Evolutionary conservation across 2,888 invertebrate genomes (phyloP).

Genomic region (Scaptodrosophila latifasciaeformis): DNA sequence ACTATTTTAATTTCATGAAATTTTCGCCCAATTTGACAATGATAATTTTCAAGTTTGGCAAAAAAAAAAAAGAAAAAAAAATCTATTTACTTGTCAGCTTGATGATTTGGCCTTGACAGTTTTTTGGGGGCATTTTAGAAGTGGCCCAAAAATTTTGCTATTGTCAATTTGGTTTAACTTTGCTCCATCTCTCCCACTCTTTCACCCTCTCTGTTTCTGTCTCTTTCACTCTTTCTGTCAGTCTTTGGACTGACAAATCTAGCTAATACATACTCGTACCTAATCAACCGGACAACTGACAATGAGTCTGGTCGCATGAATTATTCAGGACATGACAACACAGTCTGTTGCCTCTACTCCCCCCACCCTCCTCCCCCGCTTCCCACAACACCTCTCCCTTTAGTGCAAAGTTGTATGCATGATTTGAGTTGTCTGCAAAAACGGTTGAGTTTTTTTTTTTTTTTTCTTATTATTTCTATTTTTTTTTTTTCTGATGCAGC

Average conservation of each 20-base stretch:
- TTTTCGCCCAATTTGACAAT: too few relatives aligned
- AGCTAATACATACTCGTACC: neutral
- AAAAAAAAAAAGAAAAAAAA: too few relatives aligned
- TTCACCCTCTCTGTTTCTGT: neutral
- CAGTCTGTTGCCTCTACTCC: neutral
- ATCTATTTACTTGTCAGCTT: too few relatives aligned
- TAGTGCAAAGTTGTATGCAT: constrained; percentile 38
- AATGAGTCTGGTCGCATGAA: constrained; percentile 41
- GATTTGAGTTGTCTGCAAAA: constrained; percentile 53
- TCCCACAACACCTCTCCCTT: neutral
- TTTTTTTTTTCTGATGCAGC: constrained; percentile 12
- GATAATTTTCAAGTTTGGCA: too few relatives aligned
- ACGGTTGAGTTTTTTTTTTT: constrained; percentile 21
- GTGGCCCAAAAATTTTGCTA: too few relatives aligned
- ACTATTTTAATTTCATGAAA: too few relatives aligned
- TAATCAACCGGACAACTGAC: neutral
- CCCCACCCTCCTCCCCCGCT: neutral
- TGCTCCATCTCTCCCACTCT: too few relatives aligned
- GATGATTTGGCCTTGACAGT: too few relatives aligned
- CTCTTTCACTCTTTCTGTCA: neutral
- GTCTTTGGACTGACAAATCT: neutral
- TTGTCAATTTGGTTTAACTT: too few relatives aligned
- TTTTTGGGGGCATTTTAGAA: too few relatives aligned
- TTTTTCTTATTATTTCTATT: constrained; percentile 1
- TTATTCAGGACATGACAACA: constrained; percentile 37